Conservation (phyloP, 2,797 vertebrate species). For the Takifugu rubripes region DNA sequence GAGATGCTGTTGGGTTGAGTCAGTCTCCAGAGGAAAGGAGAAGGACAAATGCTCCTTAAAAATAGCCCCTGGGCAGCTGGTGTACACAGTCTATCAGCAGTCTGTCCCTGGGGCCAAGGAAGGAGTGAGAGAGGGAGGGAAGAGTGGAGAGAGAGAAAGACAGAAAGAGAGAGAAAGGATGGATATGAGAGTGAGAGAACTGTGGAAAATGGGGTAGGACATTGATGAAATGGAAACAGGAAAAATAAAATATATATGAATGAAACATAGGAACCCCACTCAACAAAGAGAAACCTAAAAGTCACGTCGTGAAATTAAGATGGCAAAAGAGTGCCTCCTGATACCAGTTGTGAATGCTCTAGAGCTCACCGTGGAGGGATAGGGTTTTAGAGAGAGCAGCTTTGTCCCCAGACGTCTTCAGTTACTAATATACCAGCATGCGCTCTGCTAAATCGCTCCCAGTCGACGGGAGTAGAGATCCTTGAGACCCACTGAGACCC, state of each 20-base stretch:
- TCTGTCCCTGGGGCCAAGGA: constrained; percentile 71
- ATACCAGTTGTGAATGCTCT: constrained; percentile 65
- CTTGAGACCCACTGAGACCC: constrained; percentile 74
- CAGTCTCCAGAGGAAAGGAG: constrained; percentile 76
- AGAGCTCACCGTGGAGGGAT: constrained; percentile 67
- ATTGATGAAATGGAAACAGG: constrained; percentile 45
- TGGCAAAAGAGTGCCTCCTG: constrained; percentile 48
- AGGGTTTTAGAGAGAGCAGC: constrained; percentile 63
- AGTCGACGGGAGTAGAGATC: constrained; percentile 67
- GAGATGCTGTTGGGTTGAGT: constrained; percentile 78
- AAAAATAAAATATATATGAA: constrained; percentile 19
- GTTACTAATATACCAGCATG: constrained; percentile 77
- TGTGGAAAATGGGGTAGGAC: constrained; percentile 55
- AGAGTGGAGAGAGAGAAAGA: constrained; percentile 37
- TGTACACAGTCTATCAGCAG: constrained; percentile 80
- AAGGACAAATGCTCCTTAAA: constrained; percentile 84
- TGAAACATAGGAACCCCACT: constrained; percentile 32
- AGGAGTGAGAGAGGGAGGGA: constrained; percentile 36
- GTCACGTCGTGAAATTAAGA: constrained; percentile 33
- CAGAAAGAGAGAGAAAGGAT: constrained; percentile 43
- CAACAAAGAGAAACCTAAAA: constrained; percentile 33
- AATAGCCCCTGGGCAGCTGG: constrained; percentile 83
- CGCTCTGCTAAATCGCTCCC: constrained; percentile 74
- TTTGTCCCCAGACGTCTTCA: constrained; percentile 70
- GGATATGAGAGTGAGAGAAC: constrained; percentile 58